Percentiles rank a stretch among this genome's conserved stretches.
phyloP scores from a whole-genome alignment of 2,797 vertebrate genomes.

The Pseudopleuronectes americanus region DNA sequence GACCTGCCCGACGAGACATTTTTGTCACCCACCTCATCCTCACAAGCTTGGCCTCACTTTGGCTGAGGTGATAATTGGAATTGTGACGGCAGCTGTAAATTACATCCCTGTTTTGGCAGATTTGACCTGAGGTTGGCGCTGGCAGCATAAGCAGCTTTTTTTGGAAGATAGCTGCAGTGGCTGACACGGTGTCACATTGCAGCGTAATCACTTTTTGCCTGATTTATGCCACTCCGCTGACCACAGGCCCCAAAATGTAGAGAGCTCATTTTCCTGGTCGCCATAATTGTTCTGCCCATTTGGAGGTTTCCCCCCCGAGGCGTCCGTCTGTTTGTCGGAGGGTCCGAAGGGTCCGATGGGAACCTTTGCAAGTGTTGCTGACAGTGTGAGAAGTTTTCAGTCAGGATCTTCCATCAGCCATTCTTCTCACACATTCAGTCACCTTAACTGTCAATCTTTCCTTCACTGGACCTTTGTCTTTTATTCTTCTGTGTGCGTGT shows the following conservation, averaged over 20 bases:
- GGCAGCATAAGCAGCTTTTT: slow-evolving; percentile 26
- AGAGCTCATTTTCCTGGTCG: not conserved
- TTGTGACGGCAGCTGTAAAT: slow-evolving; percentile 21
- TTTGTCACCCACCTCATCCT: not conserved
- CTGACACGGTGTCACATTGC: slow-evolving; percentile 23
- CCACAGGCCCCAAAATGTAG: not conserved
- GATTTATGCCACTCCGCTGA: slow-evolving; percentile 7
- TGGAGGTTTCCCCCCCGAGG: slow-evolving; percentile 11
- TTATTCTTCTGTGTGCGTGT: not conserved
- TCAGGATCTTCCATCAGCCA: slow-evolving; percentile 2
- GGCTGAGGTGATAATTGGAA: slow-evolving; percentile 14
- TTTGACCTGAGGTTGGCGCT: slow-evolving; percentile 18
- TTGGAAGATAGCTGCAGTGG: slow-evolving; percentile 3
- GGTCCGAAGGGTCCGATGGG: slow-evolving; percentile 15
- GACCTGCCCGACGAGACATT: too few species aligned
- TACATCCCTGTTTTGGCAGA: slow-evolving; percentile 12
- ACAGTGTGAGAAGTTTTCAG: slow-evolving; percentile 20
- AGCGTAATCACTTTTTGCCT: slow-evolving; percentile 22
- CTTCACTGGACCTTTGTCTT: not conserved
- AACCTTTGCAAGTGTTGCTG: slow-evolving; percentile 20
- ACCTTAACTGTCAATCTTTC: slow-evolving; percentile 32
- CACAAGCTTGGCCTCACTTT: not conserved
- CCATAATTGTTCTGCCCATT: slow-evolving; percentile 10
- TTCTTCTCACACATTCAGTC: slow-evolving; percentile 22
- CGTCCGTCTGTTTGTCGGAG: slow-evolving; percentile 25